Evolutionary conservation across 1,140 invertebrate genomes (phyloP).

Genomic region (Subanguina moxae): DNA sequence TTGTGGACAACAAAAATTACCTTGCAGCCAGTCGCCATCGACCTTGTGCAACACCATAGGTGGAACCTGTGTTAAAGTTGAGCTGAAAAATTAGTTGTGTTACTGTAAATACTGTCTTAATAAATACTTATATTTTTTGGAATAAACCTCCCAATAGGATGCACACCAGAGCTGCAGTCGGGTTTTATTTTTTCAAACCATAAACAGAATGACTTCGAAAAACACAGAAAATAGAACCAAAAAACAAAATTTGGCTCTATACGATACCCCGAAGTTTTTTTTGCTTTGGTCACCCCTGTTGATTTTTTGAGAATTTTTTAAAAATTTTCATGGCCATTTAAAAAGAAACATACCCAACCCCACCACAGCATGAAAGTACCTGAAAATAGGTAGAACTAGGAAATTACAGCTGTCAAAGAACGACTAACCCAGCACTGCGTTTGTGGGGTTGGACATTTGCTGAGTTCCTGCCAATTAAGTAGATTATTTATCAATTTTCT

Average conservation of each 20-base stretch:
- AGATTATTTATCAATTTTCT: too few relatives aligned
- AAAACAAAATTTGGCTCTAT: too few relatives aligned
- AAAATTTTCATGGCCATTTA: background rate
- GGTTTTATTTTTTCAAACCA: too few relatives aligned
- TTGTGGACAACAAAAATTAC: constrained; percentile 38
- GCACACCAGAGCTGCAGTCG: too few relatives aligned
- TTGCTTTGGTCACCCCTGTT: too few relatives aligned
- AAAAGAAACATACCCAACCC: constrained; percentile 64
- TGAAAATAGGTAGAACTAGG: too few relatives aligned
- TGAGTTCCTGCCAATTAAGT: background rate
- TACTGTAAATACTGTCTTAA: too few relatives aligned
- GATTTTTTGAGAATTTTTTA: background rate
- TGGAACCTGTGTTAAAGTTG: constrained; percentile 80
- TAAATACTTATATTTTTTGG: too few relatives aligned
- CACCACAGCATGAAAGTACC: constrained; percentile 81
- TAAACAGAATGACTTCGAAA: too few relatives aligned
- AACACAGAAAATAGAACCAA: too few relatives aligned
- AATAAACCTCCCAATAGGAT: too few relatives aligned
- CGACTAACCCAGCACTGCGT: constrained; percentile 71
- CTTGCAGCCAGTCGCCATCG: constrained; percentile 82
- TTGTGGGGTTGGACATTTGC: constrained; percentile 77
- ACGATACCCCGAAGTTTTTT: too few relatives aligned
- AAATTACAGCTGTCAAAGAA: background rate
- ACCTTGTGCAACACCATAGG: constrained; percentile 67
- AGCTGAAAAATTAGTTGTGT: constrained; percentile 62